Percentiles rank a stretch among this genome's conserved stretches.
These are phyloP conservation scores for Macaria liturata DNA, from an alignment of 2,888 invertebrate genomes.

Conservation along the genomic window DNA sequence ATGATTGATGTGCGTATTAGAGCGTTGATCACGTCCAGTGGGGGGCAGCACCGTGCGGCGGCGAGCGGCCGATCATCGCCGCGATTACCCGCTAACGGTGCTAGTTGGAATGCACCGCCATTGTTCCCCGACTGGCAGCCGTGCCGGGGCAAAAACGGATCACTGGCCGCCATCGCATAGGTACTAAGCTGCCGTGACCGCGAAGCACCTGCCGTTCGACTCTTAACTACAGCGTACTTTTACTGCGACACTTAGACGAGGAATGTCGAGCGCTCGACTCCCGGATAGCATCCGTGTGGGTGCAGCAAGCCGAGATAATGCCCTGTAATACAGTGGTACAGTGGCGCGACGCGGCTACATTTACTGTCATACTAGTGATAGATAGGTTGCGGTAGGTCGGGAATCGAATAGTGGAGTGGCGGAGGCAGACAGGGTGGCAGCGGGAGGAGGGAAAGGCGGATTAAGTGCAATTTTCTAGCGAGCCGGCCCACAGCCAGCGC, in stretches of 20 bases:
- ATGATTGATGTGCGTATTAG: slow-evolving; percentile 24
- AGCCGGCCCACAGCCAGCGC: slow-evolving; percentile 44
- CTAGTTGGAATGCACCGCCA: slow-evolving; percentile 72
- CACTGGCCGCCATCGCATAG: slow-evolving; percentile 59
- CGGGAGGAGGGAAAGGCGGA: slow-evolving; percentile 43
- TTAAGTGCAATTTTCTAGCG: slow-evolving; percentile 71
- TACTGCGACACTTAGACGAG: slow-evolving; percentile 22
- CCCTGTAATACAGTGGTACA: neutral
- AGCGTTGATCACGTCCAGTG: slow-evolving; percentile 16
- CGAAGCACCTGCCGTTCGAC: slow-evolving; percentile 53
- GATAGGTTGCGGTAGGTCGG: slow-evolving; percentile 50
- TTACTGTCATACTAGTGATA: slow-evolving; percentile 15
- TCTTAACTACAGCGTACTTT: slow-evolving; percentile 22
- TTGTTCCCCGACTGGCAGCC: slow-evolving; percentile 59
- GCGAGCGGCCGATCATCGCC: slow-evolving; percentile 52
- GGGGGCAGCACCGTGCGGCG: slow-evolving; percentile 1
- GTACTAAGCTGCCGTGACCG: slow-evolving; percentile 50
- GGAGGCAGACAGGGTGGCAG: slow-evolving; percentile 44
- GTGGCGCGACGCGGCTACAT: slow-evolving; percentile 7
- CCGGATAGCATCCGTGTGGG: slow-evolving; percentile 4
- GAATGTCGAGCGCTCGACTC: slow-evolving; percentile 29
- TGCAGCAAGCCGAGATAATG: slow-evolving; percentile 11
- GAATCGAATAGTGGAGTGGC: slow-evolving; percentile 53
- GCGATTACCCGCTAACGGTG: slow-evolving; percentile 74
- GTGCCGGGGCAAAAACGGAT: slow-evolving; percentile 63